Evolutionary conservation across 2,113 vertebrate genomes (phyloP).

Genomic region (Hiodon tergisus): DNA sequence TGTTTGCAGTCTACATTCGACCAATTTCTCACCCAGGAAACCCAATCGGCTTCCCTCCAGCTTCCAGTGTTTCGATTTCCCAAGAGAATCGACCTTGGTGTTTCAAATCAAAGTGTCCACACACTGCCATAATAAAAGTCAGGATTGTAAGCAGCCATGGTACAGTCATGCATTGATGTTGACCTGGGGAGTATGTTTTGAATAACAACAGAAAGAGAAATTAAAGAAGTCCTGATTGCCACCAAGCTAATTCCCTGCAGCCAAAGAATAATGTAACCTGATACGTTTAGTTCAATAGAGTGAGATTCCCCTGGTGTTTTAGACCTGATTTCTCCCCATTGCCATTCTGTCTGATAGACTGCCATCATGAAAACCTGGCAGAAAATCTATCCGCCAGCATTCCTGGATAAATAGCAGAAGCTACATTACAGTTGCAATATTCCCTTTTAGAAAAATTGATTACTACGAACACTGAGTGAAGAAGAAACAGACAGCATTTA

Average conservation of each 20-base stretch:
- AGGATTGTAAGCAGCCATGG: no score
- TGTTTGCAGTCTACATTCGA: no score
- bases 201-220: background rate
- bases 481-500: background rate
- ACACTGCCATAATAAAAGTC: no score
- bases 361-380: slow-evolving; percentile 20
- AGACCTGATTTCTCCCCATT: slow-evolving; percentile 16
- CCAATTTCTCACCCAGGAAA: no score
- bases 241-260: background rate
- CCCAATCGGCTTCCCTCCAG: no score
- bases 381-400: slow-evolving; percentile 20
- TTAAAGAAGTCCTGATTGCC: background rate
- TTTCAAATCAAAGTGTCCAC: no score
- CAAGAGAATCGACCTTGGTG: no score
- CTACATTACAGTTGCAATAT: slow-evolving; percentile 19
- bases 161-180: no score
- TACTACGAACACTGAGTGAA: background rate
- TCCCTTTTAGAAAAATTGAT: slow-evolving; percentile 24
- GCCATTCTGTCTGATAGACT: slow-evolving; percentile 5
- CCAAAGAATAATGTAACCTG: slow-evolving; percentile 10
- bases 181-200: no score
- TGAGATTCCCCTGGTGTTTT: slow-evolving; percentile 5
- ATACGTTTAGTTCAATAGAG: slow-evolving; percentile 15
- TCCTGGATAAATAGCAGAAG: background rate
- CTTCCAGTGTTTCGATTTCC: no score